These are phyloP conservation scores for Melanostoma mellinum DNA, from an alignment of 2,888 invertebrate genomes.

Conservation along the genomic window DNA sequence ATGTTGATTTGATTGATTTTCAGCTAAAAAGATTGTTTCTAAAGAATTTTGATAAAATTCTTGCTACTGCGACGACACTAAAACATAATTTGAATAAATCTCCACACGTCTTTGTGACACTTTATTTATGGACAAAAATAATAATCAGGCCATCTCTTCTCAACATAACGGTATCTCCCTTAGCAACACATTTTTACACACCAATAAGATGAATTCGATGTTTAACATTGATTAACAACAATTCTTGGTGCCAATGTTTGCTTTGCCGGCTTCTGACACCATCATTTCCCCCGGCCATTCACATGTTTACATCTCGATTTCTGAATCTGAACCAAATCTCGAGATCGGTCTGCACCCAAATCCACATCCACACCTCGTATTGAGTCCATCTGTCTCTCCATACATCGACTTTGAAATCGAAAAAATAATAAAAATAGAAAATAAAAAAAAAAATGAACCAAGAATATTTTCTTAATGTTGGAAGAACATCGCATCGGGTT, in stretches of 20 bases:
- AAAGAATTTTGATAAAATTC: neutral
- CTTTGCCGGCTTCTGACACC: constrained; percentile 42
- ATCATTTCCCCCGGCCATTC: constrained; percentile 1
- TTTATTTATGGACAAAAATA: constrained; percentile 9
- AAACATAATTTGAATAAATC: constrained; percentile 5
- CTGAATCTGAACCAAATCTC: constrained; percentile 46
- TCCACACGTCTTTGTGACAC: neutral
- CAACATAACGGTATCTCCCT: constrained; percentile 48
- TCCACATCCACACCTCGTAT: constrained; percentile 54
- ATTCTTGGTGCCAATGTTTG: constrained; percentile 29
- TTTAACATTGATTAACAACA: constrained; percentile 65
- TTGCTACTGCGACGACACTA: neutral
- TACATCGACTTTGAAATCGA: constrained; percentile 53
- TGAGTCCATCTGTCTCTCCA: constrained; percentile 16
- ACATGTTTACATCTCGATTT: constrained; percentile 21
- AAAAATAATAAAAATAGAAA: constrained; percentile 32
- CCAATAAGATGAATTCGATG: constrained; percentile 40
- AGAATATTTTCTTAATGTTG: neutral
- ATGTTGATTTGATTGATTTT: too few species aligned
- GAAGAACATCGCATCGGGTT: constrained; percentile 2
- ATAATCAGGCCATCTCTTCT: constrained; percentile 30
- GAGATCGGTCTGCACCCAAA: constrained; percentile 52
- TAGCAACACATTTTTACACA: constrained; percentile 4
- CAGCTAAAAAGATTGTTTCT: too few species aligned
- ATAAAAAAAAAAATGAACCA: neutral